phyloP scores from a whole-genome alignment of 2,113 vertebrate species.

The Dissostichus mawsoni region DNA sequence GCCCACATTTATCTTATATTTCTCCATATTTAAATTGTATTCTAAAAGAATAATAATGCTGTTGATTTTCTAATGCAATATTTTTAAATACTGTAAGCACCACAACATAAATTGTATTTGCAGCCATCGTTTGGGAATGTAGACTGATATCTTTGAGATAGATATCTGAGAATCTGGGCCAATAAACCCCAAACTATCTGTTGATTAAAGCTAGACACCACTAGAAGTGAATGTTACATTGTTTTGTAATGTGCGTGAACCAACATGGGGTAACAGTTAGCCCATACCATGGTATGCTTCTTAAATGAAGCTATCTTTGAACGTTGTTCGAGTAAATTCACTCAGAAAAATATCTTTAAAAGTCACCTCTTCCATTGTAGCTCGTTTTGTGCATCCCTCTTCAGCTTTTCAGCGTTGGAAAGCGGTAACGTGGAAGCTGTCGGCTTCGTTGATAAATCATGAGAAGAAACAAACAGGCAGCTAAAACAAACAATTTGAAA shows the following conservation, averaged over 20 bases:
- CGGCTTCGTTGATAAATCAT: neutral
- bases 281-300: neutral
- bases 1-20: too few relatives aligned
- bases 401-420: neutral
- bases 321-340: neutral
- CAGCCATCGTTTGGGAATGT: neutral
- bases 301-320: neutral
- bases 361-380: conserved; percentile 75
- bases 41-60: neutral
- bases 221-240: neutral
- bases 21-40: too few relatives aligned
- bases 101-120: neutral
- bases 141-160: neutral
- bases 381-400: conserved; percentile 45
- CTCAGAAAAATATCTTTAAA: neutral
- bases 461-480: neutral
- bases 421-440: neutral
- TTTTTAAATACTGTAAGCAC: neutral
- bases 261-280: neutral
- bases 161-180: neutral
- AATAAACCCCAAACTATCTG: neutral
- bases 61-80: neutral
- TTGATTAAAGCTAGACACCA: neutral
- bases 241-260: neutral
- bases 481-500: conserved; percentile 63